phyloP scores from a whole-genome alignment of 2,888 invertebrate genomes.

The Tuta absoluta region DNA sequence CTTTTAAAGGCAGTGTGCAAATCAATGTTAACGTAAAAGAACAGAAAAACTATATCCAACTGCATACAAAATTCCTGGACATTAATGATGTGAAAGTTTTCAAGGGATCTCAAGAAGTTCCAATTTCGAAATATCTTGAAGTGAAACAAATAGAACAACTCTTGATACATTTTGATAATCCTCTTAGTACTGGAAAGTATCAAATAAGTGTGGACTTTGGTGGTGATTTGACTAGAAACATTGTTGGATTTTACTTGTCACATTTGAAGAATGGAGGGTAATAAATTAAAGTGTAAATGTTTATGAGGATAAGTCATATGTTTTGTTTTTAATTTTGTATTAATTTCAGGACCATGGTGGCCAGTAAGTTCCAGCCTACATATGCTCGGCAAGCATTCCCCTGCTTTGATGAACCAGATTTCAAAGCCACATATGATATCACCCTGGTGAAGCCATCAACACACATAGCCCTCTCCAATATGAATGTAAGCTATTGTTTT shows the following conservation, averaged over 20 bases:
- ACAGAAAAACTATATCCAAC: slow-evolving; percentile 65
- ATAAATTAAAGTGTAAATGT: neutral
- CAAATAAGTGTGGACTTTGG: slow-evolving; percentile 81
- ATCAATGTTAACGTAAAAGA: slow-evolving; percentile 64
- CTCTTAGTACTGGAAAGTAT: slow-evolving; percentile 66
- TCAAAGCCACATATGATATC: slow-evolving; percentile 92
- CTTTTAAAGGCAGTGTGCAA: slow-evolving; percentile 61
- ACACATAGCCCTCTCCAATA: slow-evolving; percentile 92
- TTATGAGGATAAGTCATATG: slow-evolving; percentile 4
- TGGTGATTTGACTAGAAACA: slow-evolving; percentile 84
- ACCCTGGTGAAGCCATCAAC: slow-evolving; percentile 87
- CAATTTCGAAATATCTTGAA: slow-evolving; percentile 55
- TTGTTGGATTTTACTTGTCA: slow-evolving; percentile 88
- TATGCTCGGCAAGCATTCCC: slow-evolving; percentile 96
- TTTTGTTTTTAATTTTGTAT: slow-evolving; percentile 18
- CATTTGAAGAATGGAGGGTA: slow-evolving; percentile 80
- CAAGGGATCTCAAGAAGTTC: slow-evolving; percentile 48
- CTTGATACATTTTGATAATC: slow-evolving; percentile 54
- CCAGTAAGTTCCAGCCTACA: slow-evolving; percentile 97
- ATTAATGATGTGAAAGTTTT: slow-evolving; percentile 67
- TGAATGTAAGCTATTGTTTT: slow-evolving; percentile 86
- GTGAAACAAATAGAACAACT: slow-evolving; percentile 62
- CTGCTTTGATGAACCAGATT: slow-evolving; percentile 96
- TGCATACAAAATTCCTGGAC: slow-evolving; percentile 82
- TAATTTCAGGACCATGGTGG: slow-evolving; percentile 87